Evolutionary conservation across 2,797 vertebrate species (phyloP), one percentile per base, ranked within the genome.

Genomic region (Acestrorhynchus altus): DNA sequence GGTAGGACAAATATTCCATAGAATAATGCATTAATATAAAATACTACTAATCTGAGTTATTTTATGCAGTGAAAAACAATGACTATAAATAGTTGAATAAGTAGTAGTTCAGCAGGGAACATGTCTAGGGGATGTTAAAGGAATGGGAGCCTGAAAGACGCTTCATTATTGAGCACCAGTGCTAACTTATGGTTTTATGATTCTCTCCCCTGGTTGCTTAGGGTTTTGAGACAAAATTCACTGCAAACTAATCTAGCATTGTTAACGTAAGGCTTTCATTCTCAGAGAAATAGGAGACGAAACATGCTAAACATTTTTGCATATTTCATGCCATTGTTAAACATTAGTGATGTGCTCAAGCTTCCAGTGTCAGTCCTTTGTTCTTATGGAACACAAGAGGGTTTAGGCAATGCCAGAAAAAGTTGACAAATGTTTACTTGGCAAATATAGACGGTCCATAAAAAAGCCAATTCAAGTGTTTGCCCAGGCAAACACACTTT

Each of bases 371-470:
- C 15, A 47, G 8, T 42, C 10, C 15, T 49, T 44, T 68, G 8
- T 52, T 78, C 4, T 16, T 60, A 40, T 68, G 28, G 51, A 31
- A 31, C 59, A 47, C 49, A 46, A n/a, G 40, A 20, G 73, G 42
- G 72, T 76, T 85, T 72, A 83, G 66, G 44, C 18, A 35, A 74
- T 86, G 88, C 89, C 90, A 91, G 78, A 80, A 46, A 74, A 87
- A 86, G 87, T 81, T 77, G 82, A 87, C 74, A 81, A 79, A 22
- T 93, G 90, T 95, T 94, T 90, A 84, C 91, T 81, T 72, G 78
- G 10, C 90, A 94, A 94, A 95, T 86, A 95, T 80, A 92, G 89
- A 91, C 89, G 20, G 89, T 91, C 88, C 89, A 92, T 92, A 92
- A 92, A 87, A 83, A 84, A 91, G 87, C 87, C 90, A 93, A 91